Percentiles rank a stretch among this genome's conserved stretches.
Evolutionary conservation across 23 tunicate species (phyloP).

Genomic region (Aplidium turbinatum): DNA sequence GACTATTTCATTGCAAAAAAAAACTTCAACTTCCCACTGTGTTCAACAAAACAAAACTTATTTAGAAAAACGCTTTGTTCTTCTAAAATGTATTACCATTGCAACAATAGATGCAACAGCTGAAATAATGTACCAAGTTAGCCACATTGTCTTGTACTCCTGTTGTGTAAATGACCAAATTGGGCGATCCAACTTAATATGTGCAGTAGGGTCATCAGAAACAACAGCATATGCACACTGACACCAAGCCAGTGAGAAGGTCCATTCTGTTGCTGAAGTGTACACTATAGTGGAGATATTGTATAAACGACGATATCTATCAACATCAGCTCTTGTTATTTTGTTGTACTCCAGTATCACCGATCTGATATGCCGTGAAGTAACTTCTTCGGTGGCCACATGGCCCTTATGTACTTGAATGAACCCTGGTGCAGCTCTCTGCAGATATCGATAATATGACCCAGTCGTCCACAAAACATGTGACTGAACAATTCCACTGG

Average conservation of each 20-base stretch:
- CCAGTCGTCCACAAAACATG: constrained; percentile 56
- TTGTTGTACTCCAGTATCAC: constrained; percentile 45
- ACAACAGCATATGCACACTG: constrained; percentile 61
- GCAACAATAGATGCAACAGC: neutral
- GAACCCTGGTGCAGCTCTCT: constrained; percentile 39
- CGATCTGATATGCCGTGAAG: neutral
- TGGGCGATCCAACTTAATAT: constrained; percentile 26
- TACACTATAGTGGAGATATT: constrained; percentile 38
- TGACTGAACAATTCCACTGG: constrained; percentile 27
- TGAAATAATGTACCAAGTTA: neutral
- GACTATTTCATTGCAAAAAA: no score
- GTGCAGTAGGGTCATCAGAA: constrained; percentile 39
- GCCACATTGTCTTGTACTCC: constrained; percentile 39
- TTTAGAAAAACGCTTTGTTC: no score
- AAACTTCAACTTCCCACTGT: no score
- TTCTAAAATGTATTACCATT: no score
- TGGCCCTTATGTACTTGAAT: constrained; percentile 23
- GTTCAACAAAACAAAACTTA: no score
- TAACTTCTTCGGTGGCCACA: neutral
- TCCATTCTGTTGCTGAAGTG: constrained; percentile 43
- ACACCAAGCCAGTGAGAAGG: constrained; percentile 62
- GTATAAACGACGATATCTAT: constrained; percentile 12
- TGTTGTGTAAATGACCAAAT: constrained; percentile 25
- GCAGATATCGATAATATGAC: constrained; percentile 14
- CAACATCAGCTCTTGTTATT: constrained; percentile 2